These are phyloP conservation scores for Boloria euphrosyne DNA, from an alignment of 2,888 invertebrate genomes.

Conservation along the genomic window DNA sequence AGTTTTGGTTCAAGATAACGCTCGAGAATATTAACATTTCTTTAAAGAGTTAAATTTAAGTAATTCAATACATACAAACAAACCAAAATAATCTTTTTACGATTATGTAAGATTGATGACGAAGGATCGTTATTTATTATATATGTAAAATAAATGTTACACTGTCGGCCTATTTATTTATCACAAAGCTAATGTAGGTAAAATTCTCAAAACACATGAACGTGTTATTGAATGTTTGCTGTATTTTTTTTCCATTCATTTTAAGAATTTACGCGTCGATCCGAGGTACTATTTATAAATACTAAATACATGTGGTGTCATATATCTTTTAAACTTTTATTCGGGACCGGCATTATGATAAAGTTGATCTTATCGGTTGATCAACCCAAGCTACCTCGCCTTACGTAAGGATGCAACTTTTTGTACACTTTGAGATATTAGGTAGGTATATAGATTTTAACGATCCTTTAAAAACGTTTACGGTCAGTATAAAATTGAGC, in stretches of 20 bases:
- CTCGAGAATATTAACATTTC: too few species aligned
- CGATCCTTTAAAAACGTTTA: conserved; percentile 19
- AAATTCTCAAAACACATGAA: conserved; percentile 10
- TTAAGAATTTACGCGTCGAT: not conserved
- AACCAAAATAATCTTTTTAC: too few species aligned
- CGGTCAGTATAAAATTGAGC: conserved; percentile 40
- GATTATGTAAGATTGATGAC: too few species aligned
- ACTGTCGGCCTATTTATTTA: conserved; percentile 20
- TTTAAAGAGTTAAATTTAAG: too few species aligned
- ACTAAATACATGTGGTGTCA: conserved; percentile 33
- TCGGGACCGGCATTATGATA: conserved; percentile 43
- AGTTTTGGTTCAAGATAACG: too few species aligned
- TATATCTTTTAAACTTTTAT: conserved; percentile 30
- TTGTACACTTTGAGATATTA: conserved; percentile 4
- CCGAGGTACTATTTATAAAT: conserved; percentile 1
- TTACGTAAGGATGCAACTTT: conserved; percentile 43
- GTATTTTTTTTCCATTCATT: conserved; percentile 4
- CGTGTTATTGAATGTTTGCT: conserved; percentile 14
- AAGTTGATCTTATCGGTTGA: conserved; percentile 63
- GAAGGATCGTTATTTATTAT: too few species aligned
- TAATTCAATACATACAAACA: too few species aligned
- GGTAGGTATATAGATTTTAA: conserved; percentile 21
- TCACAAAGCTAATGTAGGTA: conserved; percentile 10
- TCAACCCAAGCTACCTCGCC: conserved; percentile 59
- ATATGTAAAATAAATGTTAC: not conserved